phyloP scores from a whole-genome alignment of 64 coral and sea anemone species.

The Trachythela sp. region DNA sequence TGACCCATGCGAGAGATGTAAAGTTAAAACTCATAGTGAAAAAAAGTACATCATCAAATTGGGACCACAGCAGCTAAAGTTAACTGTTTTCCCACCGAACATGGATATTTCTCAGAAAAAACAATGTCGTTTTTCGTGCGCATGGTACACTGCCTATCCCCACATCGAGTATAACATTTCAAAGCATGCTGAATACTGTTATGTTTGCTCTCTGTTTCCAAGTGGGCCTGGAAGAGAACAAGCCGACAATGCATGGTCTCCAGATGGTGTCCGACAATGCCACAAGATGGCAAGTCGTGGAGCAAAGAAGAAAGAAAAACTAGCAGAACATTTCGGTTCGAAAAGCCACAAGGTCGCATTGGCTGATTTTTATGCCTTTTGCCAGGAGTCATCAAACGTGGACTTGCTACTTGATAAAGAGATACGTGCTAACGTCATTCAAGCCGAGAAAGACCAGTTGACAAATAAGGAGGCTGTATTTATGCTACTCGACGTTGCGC shows the following conservation, averaged over 20 bases:
- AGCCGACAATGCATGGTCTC: not conserved
- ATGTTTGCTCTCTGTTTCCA: not conserved
- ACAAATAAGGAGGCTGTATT: not conserved
- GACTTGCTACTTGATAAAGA: not conserved
- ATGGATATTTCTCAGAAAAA: not conserved
- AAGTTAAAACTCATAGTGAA: not conserved
- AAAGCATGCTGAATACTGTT: not conserved
- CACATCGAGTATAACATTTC: not conserved
- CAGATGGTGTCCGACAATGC: not conserved
- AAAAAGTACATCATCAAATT: not conserved
- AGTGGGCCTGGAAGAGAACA: not conserved
- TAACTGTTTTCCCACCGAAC: not conserved
- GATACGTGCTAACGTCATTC: too few species aligned
- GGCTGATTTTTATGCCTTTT: not conserved
- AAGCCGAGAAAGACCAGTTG: not conserved
- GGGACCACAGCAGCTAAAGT: not conserved
- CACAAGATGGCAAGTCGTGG: not conserved
- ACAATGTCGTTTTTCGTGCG: not conserved
- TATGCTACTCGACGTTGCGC: not conserved
- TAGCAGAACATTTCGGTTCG: not conserved
- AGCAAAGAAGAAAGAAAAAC: not conserved
- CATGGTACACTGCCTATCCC: not conserved
- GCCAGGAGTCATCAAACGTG: not conserved
- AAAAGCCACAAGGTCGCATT: not conserved
- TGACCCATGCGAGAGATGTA: not conserved